Base-by-base conservation (phyloP, 2,888 invertebrate species). In the Drosophila koepferae region DNA sequence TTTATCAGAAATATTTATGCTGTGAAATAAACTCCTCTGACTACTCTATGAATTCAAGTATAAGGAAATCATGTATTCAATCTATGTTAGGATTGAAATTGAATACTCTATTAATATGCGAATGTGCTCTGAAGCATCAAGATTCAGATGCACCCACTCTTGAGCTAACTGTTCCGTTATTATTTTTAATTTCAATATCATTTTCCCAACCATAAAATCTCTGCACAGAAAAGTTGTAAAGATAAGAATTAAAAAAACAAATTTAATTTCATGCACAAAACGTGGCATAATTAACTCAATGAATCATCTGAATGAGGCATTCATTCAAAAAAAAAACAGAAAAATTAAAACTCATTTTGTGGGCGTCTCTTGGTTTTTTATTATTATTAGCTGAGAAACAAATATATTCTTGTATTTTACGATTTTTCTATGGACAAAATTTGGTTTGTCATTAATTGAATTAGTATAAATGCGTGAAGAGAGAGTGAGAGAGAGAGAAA, bases 391-490 rank as follows among this genome's bases (percentile, higher is more conserved):
- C 46, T 71, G 66, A 43, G 48, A 53, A 61, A 53, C 62, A 64
- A 51, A 49, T 59, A 28, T 49, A 36, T 59, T 59, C n/a, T 38
- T 23, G 51, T 49, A 59, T 60, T 78, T 75, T 12, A 62, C 49
- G 38, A n/a, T 14, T 36, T 56, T 46, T 60, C 68, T 54, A 51
- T 64, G 38, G 63, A 74, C 61, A 63, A 77, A 61, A 69, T 70
- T 77, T 70, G 64, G 55, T 69, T n/a, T 46, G n/a, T 31, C 63
- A 63, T 64, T 67, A 75, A 72, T 63, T 76, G 65, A 78, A 80
- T 65, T 66, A 53, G 60, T 46, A 28, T 60, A 60, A 60, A 36
- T 67, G 56, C n/a, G 12, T 41, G 31, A 38, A 10, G 38, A 18
- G 64, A 56, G n/a, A 10, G 68, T 63, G 28, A 4, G 3, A 9